Evolutionary conservation across 2,888 invertebrate species (phyloP).

Genomic region (Thelaira solivaga): DNA sequence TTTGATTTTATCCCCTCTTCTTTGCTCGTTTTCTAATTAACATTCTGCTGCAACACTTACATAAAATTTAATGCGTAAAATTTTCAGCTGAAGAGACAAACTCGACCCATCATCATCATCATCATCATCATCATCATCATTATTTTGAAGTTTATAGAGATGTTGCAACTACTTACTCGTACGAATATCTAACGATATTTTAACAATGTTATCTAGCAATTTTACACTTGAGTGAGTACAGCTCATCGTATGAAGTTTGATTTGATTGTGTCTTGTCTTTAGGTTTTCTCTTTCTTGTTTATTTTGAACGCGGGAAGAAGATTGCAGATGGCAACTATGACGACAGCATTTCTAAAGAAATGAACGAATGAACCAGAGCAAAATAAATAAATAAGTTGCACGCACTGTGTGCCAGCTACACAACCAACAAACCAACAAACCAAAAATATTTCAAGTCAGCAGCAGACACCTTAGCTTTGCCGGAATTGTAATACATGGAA

Average conservation of each 20-base stretch:
- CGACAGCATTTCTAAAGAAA: conserved; percentile 2
- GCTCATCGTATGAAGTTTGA: conserved; percentile 48
- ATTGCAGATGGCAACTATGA: neutral
- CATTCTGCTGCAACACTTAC: no score
- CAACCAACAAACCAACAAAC: neutral
- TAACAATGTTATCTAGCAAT: conserved; percentile 57
- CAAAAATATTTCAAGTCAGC: neutral
- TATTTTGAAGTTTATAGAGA: neutral
- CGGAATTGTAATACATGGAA: neutral
- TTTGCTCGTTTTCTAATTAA: no score
- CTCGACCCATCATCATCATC: no score
- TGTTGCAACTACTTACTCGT: no score
- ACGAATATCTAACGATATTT: no score
- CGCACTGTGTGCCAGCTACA: neutral
- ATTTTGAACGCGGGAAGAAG: conserved; percentile 2
- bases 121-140: no score
- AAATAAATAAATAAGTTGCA: conserved; percentile 24
- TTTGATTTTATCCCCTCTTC: no score
- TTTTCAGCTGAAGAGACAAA: no score
- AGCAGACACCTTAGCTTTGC: neutral
- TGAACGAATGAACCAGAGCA: conserved; percentile 15
- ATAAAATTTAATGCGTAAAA: no score
- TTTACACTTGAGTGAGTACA: conserved; percentile 59
- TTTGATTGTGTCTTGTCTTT: conserved; percentile 52
- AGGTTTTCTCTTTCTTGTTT: neutral